These are phyloP conservation scores for Phyllotreta striolata DNA, from an alignment of 2,888 invertebrate species.

Conservation along the genomic window DNA sequence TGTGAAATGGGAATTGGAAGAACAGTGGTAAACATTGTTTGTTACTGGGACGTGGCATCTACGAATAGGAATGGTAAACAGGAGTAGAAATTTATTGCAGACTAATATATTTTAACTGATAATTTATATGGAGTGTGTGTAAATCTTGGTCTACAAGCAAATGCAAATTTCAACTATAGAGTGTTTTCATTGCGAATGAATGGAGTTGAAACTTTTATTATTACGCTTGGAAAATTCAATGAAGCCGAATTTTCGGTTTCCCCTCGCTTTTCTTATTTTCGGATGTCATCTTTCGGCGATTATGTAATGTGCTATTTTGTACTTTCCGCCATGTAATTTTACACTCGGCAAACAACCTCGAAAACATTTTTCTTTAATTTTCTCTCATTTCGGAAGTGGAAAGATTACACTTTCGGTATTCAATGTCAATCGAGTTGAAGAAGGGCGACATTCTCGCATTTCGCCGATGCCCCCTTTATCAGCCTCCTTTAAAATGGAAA, in stretches of 20 bases:
- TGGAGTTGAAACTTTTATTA: neutral
- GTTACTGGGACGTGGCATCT: slow-evolving; percentile 17
- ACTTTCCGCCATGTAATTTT: too few relatives aligned
- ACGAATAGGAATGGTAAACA: slow-evolving; percentile 21
- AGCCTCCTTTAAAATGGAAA: slow-evolving; percentile 12
- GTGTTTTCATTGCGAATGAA: slow-evolving; percentile 7
- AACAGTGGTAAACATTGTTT: slow-evolving; percentile 20
- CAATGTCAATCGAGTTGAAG: slow-evolving; percentile 26
- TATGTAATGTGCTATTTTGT: too few relatives aligned
- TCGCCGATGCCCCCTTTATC: slow-evolving; percentile 5
- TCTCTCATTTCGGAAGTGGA: slow-evolving; percentile 11
- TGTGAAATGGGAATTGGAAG: slow-evolving; percentile 10
- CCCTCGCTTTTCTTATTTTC: too few relatives aligned
- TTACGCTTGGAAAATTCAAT: neutral
- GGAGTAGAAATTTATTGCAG: slow-evolving; percentile 18
- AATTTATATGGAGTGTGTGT: slow-evolving; percentile 19
- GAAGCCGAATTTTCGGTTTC: too few relatives aligned
- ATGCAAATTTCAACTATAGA: slow-evolving; percentile 7
- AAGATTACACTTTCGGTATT: slow-evolving; percentile 26
- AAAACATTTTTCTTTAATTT: slow-evolving; percentile 11
- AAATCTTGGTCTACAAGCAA: slow-evolving; percentile 15
- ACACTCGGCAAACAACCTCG: slow-evolving; percentile 6
- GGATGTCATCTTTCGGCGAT: too few relatives aligned
- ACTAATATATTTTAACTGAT: slow-evolving; percentile 22
- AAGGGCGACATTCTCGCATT: slow-evolving; percentile 25